phyloP scores from a whole-genome alignment of 2,888 invertebrate species.

The Mythimna vitellina region DNA sequence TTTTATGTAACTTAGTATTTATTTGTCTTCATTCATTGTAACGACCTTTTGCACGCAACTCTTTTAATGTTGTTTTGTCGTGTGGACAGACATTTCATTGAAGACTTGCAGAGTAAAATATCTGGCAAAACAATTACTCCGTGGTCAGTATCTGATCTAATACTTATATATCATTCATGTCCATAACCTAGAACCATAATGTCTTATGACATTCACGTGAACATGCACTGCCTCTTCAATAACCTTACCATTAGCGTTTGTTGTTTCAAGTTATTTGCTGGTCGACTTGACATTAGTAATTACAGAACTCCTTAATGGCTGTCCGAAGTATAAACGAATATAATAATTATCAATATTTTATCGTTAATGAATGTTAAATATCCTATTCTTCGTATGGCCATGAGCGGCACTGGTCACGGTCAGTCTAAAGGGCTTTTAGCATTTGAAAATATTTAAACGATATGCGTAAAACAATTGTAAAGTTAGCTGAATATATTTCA shows the following conservation, averaged over 20 bases:
- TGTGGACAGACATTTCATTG: constrained; percentile 18
- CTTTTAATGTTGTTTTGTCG: constrained; percentile 11
- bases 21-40: constrained; percentile 24
- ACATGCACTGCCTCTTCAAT: constrained; percentile 27
- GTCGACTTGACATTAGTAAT: constrained; percentile 45
- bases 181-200: constrained; percentile 38
- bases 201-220: constrained; percentile 31
- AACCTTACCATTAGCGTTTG: constrained; percentile 55
- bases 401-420: constrained; percentile 55
- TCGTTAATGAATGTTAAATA: constrained; percentile 51
- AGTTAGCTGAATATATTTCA: constrained; percentile 52
- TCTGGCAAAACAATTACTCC: background rate
- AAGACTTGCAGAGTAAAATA: constrained; percentile 3
- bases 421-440: constrained; percentile 51
- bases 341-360: constrained; percentile 53
- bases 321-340: constrained; percentile 23
- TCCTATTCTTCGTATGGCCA: constrained; percentile 41
- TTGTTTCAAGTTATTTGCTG: constrained; percentile 37
- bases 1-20: constrained; percentile 6
- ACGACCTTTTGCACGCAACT: constrained; percentile 12
- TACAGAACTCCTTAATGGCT: constrained; percentile 29
- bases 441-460: constrained; percentile 47
- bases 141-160: constrained; percentile 4
- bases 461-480: constrained; percentile 38
- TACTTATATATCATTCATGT: constrained; percentile 2